A percentile compares a stretch with the other conserved stretches of the same genome.
phyloP scores from a whole-genome alignment of 1,140 invertebrate genomes.

The Ceratina japonica region DNA sequence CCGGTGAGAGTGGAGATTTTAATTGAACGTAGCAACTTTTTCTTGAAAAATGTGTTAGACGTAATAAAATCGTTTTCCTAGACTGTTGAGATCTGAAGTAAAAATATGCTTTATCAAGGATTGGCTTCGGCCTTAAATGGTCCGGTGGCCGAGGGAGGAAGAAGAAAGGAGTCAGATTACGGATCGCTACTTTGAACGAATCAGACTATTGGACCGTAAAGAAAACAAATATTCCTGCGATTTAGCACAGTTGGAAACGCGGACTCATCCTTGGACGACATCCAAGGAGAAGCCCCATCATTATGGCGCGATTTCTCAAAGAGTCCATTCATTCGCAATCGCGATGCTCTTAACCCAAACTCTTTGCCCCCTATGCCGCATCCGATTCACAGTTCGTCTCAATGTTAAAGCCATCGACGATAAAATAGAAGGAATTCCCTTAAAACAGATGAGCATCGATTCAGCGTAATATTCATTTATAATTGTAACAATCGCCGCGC shows the following conservation, averaged over 20 bases:
- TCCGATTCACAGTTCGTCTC: background rate
- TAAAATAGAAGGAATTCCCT: too few species aligned
- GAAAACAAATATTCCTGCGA: background rate
- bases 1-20: too few species aligned
- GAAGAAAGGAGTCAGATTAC: background rate
- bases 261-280: conserved; percentile 14
- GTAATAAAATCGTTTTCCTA: too few species aligned
- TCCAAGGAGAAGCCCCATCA: conserved; percentile 7
- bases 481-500: too few species aligned
- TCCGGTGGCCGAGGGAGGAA: too few species aligned
- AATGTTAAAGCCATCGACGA: too few species aligned
- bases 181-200: background rate
- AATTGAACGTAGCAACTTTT: too few species aligned
- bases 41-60: too few species aligned
- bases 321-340: conserved; percentile 2
- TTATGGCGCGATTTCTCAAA: conserved; percentile 5
- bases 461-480: too few species aligned
- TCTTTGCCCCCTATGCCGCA: background rate
- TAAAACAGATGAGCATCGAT: too few species aligned
- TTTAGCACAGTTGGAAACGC: conserved; percentile 7
- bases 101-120: background rate
- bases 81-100: too few species aligned
- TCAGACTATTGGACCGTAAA: conserved; percentile 1
- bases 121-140: background rate
- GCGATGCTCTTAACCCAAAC: background rate